Evolutionary conservation across 2,888 invertebrate genomes (phyloP), one percentile per base, ranked within the genome.

Genomic region (Cryptocephalus moraei): DNA sequence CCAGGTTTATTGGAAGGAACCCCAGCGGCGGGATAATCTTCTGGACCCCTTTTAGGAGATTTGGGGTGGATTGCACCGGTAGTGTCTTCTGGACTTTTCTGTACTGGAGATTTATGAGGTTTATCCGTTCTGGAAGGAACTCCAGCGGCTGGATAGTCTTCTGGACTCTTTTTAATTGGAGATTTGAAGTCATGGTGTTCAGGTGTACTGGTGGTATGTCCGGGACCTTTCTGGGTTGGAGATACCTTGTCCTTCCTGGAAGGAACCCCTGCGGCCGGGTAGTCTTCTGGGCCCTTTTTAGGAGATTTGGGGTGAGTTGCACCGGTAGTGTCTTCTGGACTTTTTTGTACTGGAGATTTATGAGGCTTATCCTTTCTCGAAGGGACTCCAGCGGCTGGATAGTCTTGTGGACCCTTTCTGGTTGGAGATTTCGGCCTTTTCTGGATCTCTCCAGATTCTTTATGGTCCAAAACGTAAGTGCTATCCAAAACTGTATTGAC

Each of bases 1-100:
- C 4, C 14, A 33, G n/a, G 33, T 39, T 14, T 38, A 33, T 13
- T 43, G 9, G 46, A 33, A 13, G 46, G 46, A 22, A 42, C 45
- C 14, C 46, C 49, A 10, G 49, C 49, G 36, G 41, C 49, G 11
- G 49, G 49, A 11, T 43, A 34, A 8, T 49, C 39, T 49, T 49
- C 48, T 12, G 48, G 73, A 55, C 65, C 69, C 1, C 78, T 56
- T 57, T 78, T 77, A 48, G 76, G 75, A 22, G 22, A n/a, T n/a
- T n/a, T n/a, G n/a, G n/a, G n/a, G n/a, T n/a, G 22, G 6, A 6
- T 4, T 6, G 22, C 6, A 22, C 22, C 6, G 12, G 60, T 58
- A 39, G 65, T 72, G 50, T 57, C 63, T 12, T 61, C 59, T 33
- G 64, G 61, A 22, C 11, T 45, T 22, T 45, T 44, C 8, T 50